phyloP scores from a whole-genome alignment of 2,888 invertebrate species.

The Palloptera scutellata region DNA sequence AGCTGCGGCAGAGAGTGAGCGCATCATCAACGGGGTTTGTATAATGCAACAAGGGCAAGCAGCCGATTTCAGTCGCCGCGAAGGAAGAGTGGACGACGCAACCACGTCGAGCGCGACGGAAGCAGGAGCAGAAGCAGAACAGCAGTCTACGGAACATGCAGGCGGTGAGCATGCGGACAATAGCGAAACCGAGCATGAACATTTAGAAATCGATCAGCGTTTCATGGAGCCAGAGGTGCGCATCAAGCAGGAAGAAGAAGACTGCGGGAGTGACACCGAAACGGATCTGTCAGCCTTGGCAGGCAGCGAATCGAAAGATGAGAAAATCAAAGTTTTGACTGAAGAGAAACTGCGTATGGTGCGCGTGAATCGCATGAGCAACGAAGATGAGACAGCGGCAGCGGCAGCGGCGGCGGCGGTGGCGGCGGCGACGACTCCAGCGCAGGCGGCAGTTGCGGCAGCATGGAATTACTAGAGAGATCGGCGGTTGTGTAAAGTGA shows the following conservation, averaged over 20 bases:
- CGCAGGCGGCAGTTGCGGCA: conserved; percentile 32
- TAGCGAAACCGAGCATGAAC: conserved; percentile 47
- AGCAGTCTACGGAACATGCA: conserved; percentile 7
- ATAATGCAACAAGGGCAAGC: conserved; percentile 85
- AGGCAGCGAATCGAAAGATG: conserved; percentile 27
- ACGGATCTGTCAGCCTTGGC: background rate
- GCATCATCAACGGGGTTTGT: conserved; percentile 92
- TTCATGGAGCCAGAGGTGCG: conserved; percentile 61
- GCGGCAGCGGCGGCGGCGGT: conserved; percentile 23
- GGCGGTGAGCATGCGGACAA: conserved; percentile 27
- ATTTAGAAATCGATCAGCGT: conserved; percentile 55
- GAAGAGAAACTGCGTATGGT: conserved; percentile 58
- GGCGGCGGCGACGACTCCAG: conserved; percentile 12
- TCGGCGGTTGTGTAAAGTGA: background rate
- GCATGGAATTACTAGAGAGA: conserved; percentile 50
- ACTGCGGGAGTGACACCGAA: conserved; percentile 52
- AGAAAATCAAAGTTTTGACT: conserved; percentile 50
- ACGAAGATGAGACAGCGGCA: conserved; percentile 46
- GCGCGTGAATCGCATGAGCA: conserved; percentile 52
- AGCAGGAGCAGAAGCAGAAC: conserved; percentile 3
- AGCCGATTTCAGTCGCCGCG: conserved; percentile 70
- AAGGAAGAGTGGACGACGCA: conserved; percentile 70
- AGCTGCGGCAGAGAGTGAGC: conserved; percentile 66
- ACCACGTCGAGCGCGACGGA: conserved; percentile 69
- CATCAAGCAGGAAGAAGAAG: conserved; percentile 61